Percentiles rank a stretch among this genome's conserved stretches.
These are phyloP conservation scores for Oryzias woworae DNA, from an alignment of 2,113 vertebrate species.

Conservation along the genomic window DNA sequence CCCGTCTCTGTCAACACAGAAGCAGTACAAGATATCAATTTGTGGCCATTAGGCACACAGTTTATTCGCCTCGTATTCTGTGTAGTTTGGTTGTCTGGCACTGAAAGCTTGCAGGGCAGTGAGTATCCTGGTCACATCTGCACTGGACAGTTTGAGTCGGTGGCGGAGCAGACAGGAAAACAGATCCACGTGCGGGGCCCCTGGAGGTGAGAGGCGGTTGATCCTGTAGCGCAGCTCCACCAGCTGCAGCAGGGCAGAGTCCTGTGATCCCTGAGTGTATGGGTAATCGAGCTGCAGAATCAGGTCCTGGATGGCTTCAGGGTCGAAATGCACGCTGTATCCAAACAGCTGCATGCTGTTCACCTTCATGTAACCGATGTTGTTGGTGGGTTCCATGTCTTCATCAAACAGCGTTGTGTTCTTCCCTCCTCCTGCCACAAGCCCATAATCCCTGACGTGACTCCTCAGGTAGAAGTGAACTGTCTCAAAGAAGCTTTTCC, in stretches of 20 bases:
- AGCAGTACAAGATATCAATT: constrained; percentile 57
- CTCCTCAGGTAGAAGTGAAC: constrained; percentile 97
- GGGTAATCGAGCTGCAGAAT: constrained; percentile 97
- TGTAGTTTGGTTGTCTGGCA: constrained; percentile 83
- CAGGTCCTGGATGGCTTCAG: constrained; percentile 94
- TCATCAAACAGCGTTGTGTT: constrained; percentile 85
- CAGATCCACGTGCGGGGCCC: constrained; percentile 87
- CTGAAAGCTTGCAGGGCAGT: constrained; percentile 89
- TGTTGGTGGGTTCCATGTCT: constrained; percentile 83
- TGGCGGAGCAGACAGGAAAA: constrained; percentile 95
- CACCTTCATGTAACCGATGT: constrained; percentile 94
- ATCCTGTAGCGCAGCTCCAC: constrained; percentile 93
- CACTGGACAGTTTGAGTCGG: constrained; percentile 91
- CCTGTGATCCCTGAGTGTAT: constrained; percentile 95
- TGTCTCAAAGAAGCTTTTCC: constrained; percentile 98
- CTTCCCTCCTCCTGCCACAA: constrained; percentile 36
- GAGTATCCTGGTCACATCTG: constrained; percentile 93
- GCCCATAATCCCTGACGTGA: constrained; percentile 81
- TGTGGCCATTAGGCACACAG: constrained; percentile 88
- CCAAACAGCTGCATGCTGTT: constrained; percentile 95
- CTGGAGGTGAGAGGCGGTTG: constrained; percentile 92
- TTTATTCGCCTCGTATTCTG: constrained; percentile 90
- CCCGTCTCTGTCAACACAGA: constrained; percentile 38
- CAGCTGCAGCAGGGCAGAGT: constrained; percentile 93
- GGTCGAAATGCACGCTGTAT: constrained; percentile 96